Evolutionary conservation across 2,113 vertebrate species (phyloP), one percentile per base, ranked within the genome.

Genomic region (Dipodomys stephensi): DNA sequence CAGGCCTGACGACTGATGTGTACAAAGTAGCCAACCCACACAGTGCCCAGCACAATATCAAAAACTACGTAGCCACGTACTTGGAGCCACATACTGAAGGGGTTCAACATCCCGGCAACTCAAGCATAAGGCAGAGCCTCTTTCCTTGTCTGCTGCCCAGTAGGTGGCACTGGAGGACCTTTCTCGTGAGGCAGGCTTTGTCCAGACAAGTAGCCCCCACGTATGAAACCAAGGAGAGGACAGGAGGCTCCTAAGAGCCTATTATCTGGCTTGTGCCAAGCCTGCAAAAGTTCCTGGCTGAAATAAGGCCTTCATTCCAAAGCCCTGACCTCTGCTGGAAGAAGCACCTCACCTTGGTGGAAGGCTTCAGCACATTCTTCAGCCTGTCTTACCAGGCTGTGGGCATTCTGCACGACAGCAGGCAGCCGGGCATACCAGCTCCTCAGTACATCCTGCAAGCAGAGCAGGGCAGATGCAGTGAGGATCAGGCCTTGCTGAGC

Each of bases 361-460:
- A 99, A 99, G 73, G 99, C 99, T 77, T 71, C 96, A 7, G 98
- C 98, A 27, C 99, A 99, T 28, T 98, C 97, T 97, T 99, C 98
- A 0, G 99, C 98, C 7, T 98, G 99, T 74, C 60, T 97, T 95
- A 99, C 99, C 87, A 99, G 97, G 46, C 97, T 97, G 0, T 97
- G 96, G 2, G 98, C 95, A 0, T 99, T 99, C 49, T 98, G 97
- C 30, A 99, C 98, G 0, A 98, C 97, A 0, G 97, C 95, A 1
- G 99, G 99, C 88, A 99, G 97, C 72, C 99, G 98, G 76, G 99
- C 99, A 0, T 99, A 99, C 99, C 99, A 99, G 96, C 98, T 99
- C 53, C 99, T 98, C 15, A 99, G 98, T 88, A 99, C 99, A 0
- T 99, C 99, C 99, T 99, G 96, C 62, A 92, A 95, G 19, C 0